These are phyloP conservation scores for Chelonia mydas DNA, from an alignment of 2,797 vertebrate genomes.

Conservation along the genomic window DNA sequence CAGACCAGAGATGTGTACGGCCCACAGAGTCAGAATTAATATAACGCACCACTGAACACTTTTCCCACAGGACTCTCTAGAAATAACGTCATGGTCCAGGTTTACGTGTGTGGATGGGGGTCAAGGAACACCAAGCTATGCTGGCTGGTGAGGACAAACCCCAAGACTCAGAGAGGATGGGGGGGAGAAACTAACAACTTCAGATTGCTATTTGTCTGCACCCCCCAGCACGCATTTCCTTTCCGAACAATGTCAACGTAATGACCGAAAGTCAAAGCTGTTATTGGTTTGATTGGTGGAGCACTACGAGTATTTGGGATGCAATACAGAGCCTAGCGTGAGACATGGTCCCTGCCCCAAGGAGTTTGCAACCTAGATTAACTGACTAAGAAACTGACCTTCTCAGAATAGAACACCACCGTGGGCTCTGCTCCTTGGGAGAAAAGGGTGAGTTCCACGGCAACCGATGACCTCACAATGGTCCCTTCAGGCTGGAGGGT, in stretches of 20 bases:
- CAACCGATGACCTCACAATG: slow-evolving; percentile 68
- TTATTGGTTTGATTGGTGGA: background rate
- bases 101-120: background rate
- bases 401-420: slow-evolving; percentile 79
- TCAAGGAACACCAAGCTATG: background rate
- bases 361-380: background rate
- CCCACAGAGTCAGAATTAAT: background rate
- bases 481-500: slow-evolving; percentile 80
- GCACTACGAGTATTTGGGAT: background rate
- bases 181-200: background rate
- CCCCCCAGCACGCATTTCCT: background rate
- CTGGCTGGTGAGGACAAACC: background rate
- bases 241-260: background rate
- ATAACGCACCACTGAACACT: background rate
- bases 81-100: background rate
- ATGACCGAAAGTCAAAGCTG: background rate
- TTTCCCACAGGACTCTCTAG: too few relatives aligned
- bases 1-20: background rate
- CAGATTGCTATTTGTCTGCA: background rate
- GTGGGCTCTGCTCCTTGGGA: background rate
- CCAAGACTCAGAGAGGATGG: background rate
- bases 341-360: background rate
- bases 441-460: slow-evolving; percentile 76
- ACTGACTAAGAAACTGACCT: slow-evolving; percentile 74
- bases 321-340: background rate